phyloP scores from a whole-genome alignment of 2,888 invertebrate species.

The Exephanes ischioxanthus region DNA sequence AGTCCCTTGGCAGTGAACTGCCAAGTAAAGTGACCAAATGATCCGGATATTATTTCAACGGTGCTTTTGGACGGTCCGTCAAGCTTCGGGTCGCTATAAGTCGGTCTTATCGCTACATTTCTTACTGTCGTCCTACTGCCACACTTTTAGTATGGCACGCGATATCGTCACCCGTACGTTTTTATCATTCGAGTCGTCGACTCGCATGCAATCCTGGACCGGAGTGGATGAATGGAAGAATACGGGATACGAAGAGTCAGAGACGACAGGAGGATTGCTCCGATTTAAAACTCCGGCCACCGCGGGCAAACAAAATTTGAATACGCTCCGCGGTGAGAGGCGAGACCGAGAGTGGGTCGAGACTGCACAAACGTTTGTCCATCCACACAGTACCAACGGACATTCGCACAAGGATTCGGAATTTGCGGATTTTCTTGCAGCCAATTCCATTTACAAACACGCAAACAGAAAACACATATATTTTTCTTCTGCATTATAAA shows the following conservation, averaged over 20 bases:
- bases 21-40: not conserved
- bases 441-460: not conserved
- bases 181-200: too few species aligned
- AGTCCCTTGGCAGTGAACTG: not conserved
- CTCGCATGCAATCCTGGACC: too few species aligned
- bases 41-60: not conserved
- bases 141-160: too few species aligned
- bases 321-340: conserved; percentile 60
- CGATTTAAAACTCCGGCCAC: conserved; percentile 59
- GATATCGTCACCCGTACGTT: too few species aligned
- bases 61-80: too few species aligned
- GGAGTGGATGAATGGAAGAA: conserved; percentile 4
- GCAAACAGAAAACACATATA: not conserved
- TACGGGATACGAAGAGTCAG: not conserved
- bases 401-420: not conserved
- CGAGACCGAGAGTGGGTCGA: not conserved
- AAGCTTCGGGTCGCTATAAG: too few species aligned
- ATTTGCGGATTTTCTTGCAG: not conserved
- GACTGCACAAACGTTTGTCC: conserved; percentile 25
- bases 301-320: conserved; percentile 71
- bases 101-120: too few species aligned
- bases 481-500: not conserved
- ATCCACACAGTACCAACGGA: not conserved
- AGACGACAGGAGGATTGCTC: conserved; percentile 48
- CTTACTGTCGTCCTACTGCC: too few species aligned